Evolutionary conservation across 2,888 invertebrate genomes (phyloP), one percentile per base, ranked within the genome.

Genomic region (Caenorhabditis drosophilae): DNA sequence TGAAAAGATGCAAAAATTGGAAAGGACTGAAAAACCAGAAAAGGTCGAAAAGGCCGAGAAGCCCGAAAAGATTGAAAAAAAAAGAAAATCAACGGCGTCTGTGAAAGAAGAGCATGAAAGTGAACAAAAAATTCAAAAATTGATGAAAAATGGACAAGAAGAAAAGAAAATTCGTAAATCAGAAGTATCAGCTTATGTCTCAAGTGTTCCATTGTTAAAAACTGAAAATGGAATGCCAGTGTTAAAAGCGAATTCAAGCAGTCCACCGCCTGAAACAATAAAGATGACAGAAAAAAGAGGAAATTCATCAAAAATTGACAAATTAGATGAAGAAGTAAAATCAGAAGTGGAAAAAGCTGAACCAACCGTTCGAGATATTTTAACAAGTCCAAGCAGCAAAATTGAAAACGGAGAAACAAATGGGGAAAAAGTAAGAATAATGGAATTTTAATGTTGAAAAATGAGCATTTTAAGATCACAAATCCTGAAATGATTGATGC

Each of bases 111-210:
- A 20, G 4, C 45, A 27, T 6, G 27, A n/a, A n/a, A n/a, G n/a
- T n/a, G n/a, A n/a, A n/a, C n/a, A n/a, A n/a, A n/a, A n/a, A n/a
- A n/a, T n/a, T n/a, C n/a, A n/a, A n/a, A n/a, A n/a, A n/a, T n/a
- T n/a, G n/a, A n/a, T n/a, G n/a, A n/a, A n/a, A n/a, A n/a, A 45
- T n/a, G 44, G 27, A 16, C 2, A 16, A 12, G 36, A 11, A n/a
- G 36, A 15, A 41, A 45, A 45, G 34, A 31, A 31, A 22, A 2
- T 50, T 7, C 16, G 22, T 6, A 40, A 40, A 25, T 25, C 26
- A 22, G 50, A 50, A 3, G 50, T 50, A 3, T 38, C 50, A 4
- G 50, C 50, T 3, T 50, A 40, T 41, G 50, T 50, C 4, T n/a
- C 46, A 15, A 31, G 16, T 12, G 7, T 6, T 15, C 46, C 46